Evolutionary conservation across 2,113 vertebrate species (phyloP), one percentile per base, ranked within the genome.

Genomic region (Alethe castanea): DNA sequence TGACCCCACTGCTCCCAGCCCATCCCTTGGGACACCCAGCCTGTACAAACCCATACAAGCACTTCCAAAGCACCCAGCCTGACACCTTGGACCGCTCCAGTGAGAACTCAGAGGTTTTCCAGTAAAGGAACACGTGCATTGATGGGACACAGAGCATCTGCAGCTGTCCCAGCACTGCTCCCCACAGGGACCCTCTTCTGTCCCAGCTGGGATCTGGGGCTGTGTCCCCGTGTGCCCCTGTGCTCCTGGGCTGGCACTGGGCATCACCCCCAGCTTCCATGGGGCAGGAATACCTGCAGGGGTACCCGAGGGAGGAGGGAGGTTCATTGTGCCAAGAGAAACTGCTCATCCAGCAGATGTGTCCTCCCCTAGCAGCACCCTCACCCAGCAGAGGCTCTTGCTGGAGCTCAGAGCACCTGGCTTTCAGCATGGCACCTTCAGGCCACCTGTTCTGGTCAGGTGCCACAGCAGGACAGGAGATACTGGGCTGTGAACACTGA

Each of bases 401-500:
- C 78, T 84, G 81, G 45, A 74, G n/a, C 65, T 3, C 1, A 20
- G 50, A 59, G 47, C 47, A 26, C 47, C 10, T 29, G 33, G 42
- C 8, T 26, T n/a, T 29, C 59, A 50, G 36, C 42, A 9, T 3
- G 35, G 79, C 70, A 50, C 28, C 18, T 42, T 42, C 1, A 4
- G 67, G 54, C 28, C 61, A 3, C 15, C 47, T 25, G 22, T 28
- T 24, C 53, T 35, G 44, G 28, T 42, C 5, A 42, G 48, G 2
- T 81, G 66, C 57, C 57, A 1, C 9, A 19, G 33, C 2, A 12
- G 26, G 28, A 16, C 45, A 19, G 4, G 42, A 45, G 33, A 26
- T 13, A 2, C 33, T 18, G 29, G 3, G 1, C 86, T 40, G 0
- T 8, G n/a, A 53, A 5, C 8, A 1, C 9, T 24, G 59, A 19